These are phyloP conservation scores for Brienomyrus longianalis DNA, from an alignment of 2,113 vertebrate genomes.

Conservation along the genomic window DNA sequence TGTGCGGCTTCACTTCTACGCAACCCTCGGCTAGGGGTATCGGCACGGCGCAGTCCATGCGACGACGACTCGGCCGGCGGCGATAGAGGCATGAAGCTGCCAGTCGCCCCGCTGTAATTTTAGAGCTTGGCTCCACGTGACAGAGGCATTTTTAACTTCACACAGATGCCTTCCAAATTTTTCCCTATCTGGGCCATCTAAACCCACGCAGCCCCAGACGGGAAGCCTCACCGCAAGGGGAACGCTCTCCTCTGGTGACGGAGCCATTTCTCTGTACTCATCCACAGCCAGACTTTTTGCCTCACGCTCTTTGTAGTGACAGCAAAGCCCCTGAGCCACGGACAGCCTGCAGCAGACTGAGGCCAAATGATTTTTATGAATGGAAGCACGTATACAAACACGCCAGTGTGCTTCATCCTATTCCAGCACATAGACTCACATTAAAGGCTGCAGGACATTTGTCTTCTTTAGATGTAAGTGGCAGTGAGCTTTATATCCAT, in stretches of 20 bases:
- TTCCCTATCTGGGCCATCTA: background rate
- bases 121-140: background rate
- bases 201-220: background rate
- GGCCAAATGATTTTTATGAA: background rate
- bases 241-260: background rate
- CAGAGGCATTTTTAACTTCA: background rate
- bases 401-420: background rate
- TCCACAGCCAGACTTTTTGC: conserved; percentile 24
- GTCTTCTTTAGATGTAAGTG: conserved; percentile 1
- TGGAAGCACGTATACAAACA: background rate
- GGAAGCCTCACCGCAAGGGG: background rate
- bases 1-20: background rate
- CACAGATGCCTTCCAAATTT: background rate
- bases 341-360: background rate
- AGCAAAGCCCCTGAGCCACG: conserved; percentile 32
- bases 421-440: background rate
- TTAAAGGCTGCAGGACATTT: background rate
- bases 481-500: background rate
- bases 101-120: background rate
- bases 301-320: conserved; percentile 26
- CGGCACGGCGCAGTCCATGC: background rate
- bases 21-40: background rate
- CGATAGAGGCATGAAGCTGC: background rate
- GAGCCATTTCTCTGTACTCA: background rate
- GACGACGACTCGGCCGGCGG: background rate